phyloP scores from a whole-genome alignment of 2,113 vertebrate genomes.

The Gallinago undulata region DNA sequence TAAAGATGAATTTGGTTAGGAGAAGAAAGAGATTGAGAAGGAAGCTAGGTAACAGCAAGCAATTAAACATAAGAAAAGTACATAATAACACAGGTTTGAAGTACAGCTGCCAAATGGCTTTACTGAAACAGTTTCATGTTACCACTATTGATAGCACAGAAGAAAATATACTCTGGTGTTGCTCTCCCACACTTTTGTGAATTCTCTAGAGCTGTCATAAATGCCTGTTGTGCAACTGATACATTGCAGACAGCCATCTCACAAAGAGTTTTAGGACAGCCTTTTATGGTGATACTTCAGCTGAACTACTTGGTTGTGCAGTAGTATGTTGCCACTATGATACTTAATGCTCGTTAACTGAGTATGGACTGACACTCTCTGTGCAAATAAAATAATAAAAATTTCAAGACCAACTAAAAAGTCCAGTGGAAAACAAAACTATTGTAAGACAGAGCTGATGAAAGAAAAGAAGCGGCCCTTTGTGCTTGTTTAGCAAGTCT shows the following conservation, averaged over 20 bases:
- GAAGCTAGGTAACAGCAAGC: not conserved
- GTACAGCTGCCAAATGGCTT: not conserved
- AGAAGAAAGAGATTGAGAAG: not conserved
- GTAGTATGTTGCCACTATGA: not conserved
- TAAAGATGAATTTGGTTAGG: not conserved
- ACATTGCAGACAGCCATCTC: not conserved
- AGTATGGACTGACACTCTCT: not conserved
- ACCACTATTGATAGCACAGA: not conserved
- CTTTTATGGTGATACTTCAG: not conserved
- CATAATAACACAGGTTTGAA: not conserved
- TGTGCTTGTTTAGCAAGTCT: not conserved
- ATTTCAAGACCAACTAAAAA: not conserved
- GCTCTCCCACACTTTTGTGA: not conserved
- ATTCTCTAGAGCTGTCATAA: not conserved
- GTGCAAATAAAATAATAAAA: not conserved
- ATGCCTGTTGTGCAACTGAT: not conserved
- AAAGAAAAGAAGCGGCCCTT: not conserved
- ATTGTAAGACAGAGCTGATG: not conserved
- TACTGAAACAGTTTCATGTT: not conserved
- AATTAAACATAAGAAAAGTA: not conserved
- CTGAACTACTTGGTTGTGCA: not conserved
- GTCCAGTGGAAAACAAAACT: not conserved
- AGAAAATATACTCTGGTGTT: not conserved
- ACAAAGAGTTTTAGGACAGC: not conserved
- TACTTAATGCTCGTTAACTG: not conserved